These are phyloP conservation scores for Pantelozetes paolii DNA, from an alignment of 2,888 invertebrate genomes.

Conservation along the genomic window DNA sequence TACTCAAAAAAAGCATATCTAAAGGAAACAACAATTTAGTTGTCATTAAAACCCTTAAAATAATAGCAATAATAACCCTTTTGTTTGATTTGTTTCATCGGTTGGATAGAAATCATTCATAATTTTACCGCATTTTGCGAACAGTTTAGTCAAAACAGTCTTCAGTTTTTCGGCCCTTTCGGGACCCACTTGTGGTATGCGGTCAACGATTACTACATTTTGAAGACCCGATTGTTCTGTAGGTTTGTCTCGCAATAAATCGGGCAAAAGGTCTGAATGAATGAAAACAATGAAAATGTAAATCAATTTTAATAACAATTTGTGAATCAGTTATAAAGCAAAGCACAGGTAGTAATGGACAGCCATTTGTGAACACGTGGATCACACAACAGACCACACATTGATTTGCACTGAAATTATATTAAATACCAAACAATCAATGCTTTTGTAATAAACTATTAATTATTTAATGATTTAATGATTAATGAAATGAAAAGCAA, in stretches of 20 bases:
- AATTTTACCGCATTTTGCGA: conserved; percentile 76
- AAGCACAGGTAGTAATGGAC: not conserved
- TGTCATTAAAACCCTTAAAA: not conserved
- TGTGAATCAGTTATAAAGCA: not conserved
- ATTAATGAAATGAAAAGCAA: not conserved
- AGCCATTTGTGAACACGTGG: conserved; percentile 8
- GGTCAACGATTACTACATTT: conserved; percentile 91
- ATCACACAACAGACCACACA: not conserved
- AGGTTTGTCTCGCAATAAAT: conserved; percentile 80
- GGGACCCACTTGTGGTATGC: conserved; percentile 88
- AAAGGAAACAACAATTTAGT: conserved; percentile 39
- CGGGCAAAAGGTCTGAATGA: conserved; percentile 75
- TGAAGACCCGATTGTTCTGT: conserved; percentile 94
- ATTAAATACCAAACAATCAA: not conserved
- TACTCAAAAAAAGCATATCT: conserved; percentile 89
- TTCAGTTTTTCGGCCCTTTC: conserved; percentile 85
- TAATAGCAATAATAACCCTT: conserved; percentile 62
- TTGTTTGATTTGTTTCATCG: conserved; percentile 74
- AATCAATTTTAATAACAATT: not conserved
- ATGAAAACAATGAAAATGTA: not conserved
- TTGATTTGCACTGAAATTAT: not conserved
- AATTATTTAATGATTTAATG: not conserved
- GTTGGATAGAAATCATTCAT: conserved; percentile 84
- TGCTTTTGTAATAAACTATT: not conserved
- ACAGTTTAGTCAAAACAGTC: conserved; percentile 83